phyloP scores from a whole-genome alignment of 2,797 vertebrate species.

The Sebastes cheni region DNA sequence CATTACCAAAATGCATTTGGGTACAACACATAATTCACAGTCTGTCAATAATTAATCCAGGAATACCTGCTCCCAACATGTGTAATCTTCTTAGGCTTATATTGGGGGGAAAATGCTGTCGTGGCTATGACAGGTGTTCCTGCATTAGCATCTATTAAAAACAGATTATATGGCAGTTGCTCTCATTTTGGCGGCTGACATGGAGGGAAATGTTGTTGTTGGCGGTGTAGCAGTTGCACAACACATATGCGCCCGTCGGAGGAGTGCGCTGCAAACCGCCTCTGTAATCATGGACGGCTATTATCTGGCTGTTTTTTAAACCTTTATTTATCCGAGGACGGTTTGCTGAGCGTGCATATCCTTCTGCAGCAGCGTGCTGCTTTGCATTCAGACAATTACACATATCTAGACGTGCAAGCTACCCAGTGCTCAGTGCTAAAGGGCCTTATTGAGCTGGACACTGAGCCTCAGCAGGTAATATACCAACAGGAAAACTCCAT shows the following conservation, averaged over 20 bases:
- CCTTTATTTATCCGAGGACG: conserved; percentile 54
- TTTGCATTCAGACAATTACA: conserved; percentile 41
- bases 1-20: conserved; percentile 82
- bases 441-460: conserved; percentile 4
- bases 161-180: conserved; percentile 78
- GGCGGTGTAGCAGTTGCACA: conserved; percentile 33
- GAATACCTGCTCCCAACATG: conserved; percentile 95
- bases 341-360: conserved; percentile 61
- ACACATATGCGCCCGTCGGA: conserved; percentile 36
- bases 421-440: not conserved
- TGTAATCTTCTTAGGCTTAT: conserved; percentile 94
- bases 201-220: conserved; percentile 60
- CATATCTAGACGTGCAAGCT: not conserved
- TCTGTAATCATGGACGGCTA: conserved; percentile 49
- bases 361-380: conserved; percentile 28
- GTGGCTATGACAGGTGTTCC: conserved; percentile 93
- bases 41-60: conserved; percentile 87
- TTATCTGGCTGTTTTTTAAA: conserved; percentile 61
- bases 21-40: conserved; percentile 67
- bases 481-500: not conserved
- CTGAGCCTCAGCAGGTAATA: not conserved
- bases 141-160: conserved; percentile 86
- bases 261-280: conserved; percentile 30
- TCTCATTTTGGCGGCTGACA: conserved; percentile 66
- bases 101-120: conserved; percentile 85